Evolutionary conservation across 2,888 invertebrate species (phyloP).

Genomic region (Netelia fuscicornis): DNA sequence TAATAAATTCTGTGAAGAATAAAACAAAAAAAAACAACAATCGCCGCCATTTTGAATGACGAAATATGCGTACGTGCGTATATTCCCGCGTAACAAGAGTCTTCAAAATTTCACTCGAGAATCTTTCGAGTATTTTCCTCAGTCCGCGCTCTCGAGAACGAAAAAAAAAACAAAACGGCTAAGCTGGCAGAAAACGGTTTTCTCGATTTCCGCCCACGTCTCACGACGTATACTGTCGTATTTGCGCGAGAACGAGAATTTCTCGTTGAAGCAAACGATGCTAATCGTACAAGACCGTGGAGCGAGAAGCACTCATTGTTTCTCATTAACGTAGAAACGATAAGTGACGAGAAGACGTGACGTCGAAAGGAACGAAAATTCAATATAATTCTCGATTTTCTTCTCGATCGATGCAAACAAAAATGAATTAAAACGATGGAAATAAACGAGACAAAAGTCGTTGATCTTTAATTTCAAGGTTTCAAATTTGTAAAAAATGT

Average conservation of each 20-base stretch:
- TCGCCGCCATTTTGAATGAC: not conserved
- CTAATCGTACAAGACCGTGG: conserved; percentile 28
- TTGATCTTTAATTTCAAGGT: no score
- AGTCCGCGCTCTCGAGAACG: no score
- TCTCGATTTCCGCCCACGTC: no score
- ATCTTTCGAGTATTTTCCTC: no score
- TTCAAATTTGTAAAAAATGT: no score
- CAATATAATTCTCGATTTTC: not conserved
- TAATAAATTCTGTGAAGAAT: not conserved
- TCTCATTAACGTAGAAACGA: conserved; percentile 36
- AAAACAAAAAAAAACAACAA: not conserved
- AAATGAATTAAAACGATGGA: no score
- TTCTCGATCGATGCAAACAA: not conserved
- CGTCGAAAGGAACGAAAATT: not conserved
- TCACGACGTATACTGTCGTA: not conserved
- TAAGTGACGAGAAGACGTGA: conserved; percentile 11
- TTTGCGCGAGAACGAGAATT: conserved; percentile 1
- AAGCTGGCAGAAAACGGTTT: no score
- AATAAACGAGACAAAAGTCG: no score
- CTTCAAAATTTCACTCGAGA: no score
- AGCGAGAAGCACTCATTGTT: conserved; percentile 27
- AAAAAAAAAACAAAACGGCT: no score
- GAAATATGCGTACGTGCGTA: not conserved
- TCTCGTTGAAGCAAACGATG: conserved; percentile 21
- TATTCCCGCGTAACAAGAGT: not conserved